Conservation (phyloP, 2,113 vertebrate genomes). For the Megaceryle maxima region DNA sequence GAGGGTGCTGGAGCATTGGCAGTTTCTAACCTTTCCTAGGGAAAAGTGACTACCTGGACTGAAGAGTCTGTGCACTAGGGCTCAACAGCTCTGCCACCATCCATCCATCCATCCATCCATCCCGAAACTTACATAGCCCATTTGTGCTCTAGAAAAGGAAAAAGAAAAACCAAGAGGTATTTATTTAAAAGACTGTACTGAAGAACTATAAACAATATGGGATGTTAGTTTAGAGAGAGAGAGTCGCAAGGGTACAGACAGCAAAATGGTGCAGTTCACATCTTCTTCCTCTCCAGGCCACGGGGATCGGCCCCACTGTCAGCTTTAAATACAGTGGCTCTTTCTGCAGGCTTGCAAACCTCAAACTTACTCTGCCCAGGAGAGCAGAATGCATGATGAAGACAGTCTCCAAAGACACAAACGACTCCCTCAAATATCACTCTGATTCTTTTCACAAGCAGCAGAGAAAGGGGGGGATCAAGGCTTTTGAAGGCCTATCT, state of each 20-base stretch:
- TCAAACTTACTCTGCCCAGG: neutral
- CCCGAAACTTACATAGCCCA: neutral
- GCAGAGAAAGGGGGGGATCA: neutral
- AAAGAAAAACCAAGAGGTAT: neutral
- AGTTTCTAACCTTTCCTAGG: neutral
- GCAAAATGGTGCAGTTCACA: neutral
- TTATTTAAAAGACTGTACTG: neutral
- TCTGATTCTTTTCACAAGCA: neutral
- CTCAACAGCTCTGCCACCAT: neutral
- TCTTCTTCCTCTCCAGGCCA: neutral
- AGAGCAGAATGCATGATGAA: neutral
- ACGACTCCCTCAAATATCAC: neutral
- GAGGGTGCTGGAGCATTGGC: neutral
- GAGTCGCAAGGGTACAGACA: neutral
- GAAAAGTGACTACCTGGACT: neutral
- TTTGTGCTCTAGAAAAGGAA: neutral
- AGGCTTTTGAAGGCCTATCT: fast-evolving
- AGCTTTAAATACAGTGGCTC: neutral
- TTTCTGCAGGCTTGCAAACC: neutral
- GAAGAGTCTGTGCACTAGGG: neutral
- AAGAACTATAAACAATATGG: neutral
- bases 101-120: neutral
- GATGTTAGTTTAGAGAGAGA: neutral
- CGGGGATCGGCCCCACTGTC: fast-evolving
- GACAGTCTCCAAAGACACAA: neutral